Percentiles rank a stretch among this genome's conserved stretches.
These are phyloP conservation scores for Philereme vetulata DNA, from an alignment of 2,888 invertebrate species.

Conservation along the genomic window DNA sequence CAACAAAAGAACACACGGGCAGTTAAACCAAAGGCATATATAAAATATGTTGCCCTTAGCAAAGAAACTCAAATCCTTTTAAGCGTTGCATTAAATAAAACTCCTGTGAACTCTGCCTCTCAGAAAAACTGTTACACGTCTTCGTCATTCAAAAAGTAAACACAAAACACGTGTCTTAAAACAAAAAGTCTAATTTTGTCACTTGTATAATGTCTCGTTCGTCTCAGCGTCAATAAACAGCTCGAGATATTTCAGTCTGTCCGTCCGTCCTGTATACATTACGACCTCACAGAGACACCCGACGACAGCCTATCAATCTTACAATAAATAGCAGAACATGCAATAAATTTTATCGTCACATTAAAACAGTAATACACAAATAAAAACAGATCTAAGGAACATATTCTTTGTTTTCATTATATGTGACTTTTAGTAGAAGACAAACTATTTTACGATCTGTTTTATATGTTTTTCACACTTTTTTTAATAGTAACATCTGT, in stretches of 20 bases:
- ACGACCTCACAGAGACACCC: constrained; percentile 73
- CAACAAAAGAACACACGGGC: too few species aligned
- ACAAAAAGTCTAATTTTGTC: constrained; percentile 66
- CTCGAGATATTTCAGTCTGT: constrained; percentile 71
- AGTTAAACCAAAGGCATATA: too few species aligned
- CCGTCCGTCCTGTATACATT: constrained; percentile 61
- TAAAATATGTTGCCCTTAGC: too few species aligned
- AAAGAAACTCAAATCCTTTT: too few species aligned
- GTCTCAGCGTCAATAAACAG: constrained; percentile 72
- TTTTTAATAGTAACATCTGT: constrained; percentile 64
- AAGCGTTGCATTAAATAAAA: background rate
- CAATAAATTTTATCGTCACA: constrained; percentile 45
- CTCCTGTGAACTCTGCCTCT: background rate
- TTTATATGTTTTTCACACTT: constrained; percentile 75
- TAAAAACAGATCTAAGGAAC: constrained; percentile 43
- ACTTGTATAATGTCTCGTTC: constrained; percentile 62
- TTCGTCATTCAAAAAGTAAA: constrained; percentile 39
- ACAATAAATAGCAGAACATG: constrained; percentile 72
- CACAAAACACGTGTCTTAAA: constrained; percentile 51
- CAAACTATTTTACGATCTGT: constrained; percentile 69
- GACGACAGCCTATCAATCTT: constrained; percentile 79
- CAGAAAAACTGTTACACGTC: constrained; percentile 22
- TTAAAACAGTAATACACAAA: constrained; percentile 43
- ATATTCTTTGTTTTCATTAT: constrained; percentile 51
- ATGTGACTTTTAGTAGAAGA: constrained; percentile 73